Evolutionary conservation across 2,888 invertebrate species (phyloP), one percentile per base, ranked within the genome.

Genomic region (Sisyra nigra): DNA sequence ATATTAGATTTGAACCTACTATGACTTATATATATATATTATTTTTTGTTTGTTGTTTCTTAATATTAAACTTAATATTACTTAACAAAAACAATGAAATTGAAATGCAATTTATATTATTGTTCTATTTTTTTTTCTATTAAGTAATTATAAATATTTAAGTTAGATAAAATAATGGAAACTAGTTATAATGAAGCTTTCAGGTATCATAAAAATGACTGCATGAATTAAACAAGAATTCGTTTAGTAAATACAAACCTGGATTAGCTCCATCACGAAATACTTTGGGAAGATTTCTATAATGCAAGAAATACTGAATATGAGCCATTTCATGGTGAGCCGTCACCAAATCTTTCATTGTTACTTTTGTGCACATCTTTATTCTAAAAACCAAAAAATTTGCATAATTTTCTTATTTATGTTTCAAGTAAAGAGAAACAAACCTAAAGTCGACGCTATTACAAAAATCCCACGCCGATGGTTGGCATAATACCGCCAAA

Each of bases 391-490:
- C 13, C 4, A 10, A 37, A 37, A 37, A 37, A 7, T 33, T 33
- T n/a, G n/a, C n/a, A 14, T 33, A 4, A 33, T 14, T 6, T 33
- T 33, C 6, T n/a, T 8, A 24, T 7, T 14, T 29, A 9, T 7
- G 38, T 30, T 13, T 15, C 2, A 18, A 18, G 35, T 30, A 13
- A 2, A 8, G 17, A 33, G 6, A 3, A 7, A 15, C 30, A 49
- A 59, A 85, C 87, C 88, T 74, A 57, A 80, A 92, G 56, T 93
- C 92, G 48, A 82, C 74, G 42, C 80, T 71, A 54, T 91, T 88
- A 58, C 91, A 92, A 62, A 92, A 92, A 63, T 92, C 91, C 86
- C 92, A 92, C 0, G 92, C 89, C 0, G 91, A 87, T 0, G 92
- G 88, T 53, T 91, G 87, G 58, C 93, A 93, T 42, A 87, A 72